Evolutionary conservation across 2,113 vertebrate species (phyloP).

Genomic region (Apteryx owenii): DNA sequence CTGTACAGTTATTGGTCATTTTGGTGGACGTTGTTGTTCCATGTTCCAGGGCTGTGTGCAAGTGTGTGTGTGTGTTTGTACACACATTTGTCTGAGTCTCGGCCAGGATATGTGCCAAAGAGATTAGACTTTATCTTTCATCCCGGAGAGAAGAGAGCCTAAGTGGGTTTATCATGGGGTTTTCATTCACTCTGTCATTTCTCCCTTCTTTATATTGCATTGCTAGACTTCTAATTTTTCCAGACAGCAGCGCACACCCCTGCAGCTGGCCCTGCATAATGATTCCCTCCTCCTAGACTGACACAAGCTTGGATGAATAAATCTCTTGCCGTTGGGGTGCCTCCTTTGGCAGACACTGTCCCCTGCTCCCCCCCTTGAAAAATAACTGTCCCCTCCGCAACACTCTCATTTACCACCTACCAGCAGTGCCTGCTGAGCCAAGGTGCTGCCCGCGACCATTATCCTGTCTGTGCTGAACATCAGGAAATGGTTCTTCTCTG

Average conservation of each 20-base stretch:
- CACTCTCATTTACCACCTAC: conserved; percentile 68
- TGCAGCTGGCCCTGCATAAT: conserved; percentile 69
- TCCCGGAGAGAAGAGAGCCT: neutral
- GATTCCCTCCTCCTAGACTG: conserved; percentile 46
- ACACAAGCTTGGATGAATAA: conserved; percentile 35
- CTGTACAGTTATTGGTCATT: neutral
- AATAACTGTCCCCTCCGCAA: conserved; percentile 37
- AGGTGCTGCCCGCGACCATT: conserved; percentile 37
- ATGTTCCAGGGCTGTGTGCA: neutral
- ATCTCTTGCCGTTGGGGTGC: conserved; percentile 54
- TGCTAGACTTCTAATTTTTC: conserved; percentile 67
- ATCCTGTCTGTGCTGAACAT: conserved; percentile 16
- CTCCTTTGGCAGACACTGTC: conserved; percentile 10
- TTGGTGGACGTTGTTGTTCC: neutral
- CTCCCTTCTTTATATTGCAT: conserved; percentile 47
- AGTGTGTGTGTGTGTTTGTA: neutral
- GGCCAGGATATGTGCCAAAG: conserved; percentile 18
- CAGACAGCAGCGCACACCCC: conserved; percentile 52
- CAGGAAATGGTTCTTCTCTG: conserved; percentile 21
- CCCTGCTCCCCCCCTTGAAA: neutral
- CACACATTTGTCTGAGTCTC: neutral
- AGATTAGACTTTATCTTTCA: conserved; percentile 47
- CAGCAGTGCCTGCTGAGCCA: conserved; percentile 15
- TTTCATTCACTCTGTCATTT: conserved; percentile 61
- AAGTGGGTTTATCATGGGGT: conserved; percentile 64